These are phyloP conservation scores for Oncorhynchus tshawytscha DNA, from an alignment of 2,113 vertebrate species.

Conservation along the genomic window DNA sequence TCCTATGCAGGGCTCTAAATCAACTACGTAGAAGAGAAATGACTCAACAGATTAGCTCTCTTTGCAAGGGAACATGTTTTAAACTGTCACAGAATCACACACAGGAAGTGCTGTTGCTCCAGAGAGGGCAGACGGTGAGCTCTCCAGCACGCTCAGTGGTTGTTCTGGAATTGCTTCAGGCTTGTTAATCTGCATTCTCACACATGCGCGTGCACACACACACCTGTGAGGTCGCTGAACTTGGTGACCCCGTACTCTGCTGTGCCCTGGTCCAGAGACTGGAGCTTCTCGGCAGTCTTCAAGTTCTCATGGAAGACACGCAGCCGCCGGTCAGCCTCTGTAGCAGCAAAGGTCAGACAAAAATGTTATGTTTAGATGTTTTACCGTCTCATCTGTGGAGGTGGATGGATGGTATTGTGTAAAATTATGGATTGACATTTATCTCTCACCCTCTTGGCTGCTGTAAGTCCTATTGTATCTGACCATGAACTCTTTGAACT, in stretches of 20 bases:
- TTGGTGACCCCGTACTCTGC: constrained; percentile 89
- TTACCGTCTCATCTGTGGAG: neutral
- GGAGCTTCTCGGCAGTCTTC: constrained; percentile 77
- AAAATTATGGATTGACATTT: neutral
- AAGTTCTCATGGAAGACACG: constrained; percentile 80
- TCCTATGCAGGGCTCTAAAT: too few relatives aligned
- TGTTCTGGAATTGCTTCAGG: too few relatives aligned
- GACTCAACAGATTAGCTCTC: too few relatives aligned
- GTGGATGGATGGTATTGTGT: neutral
- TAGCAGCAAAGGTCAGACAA: neutral
- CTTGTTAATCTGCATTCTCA: neutral
- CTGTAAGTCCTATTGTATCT: constrained; percentile 79
- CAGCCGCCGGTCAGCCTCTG: constrained; percentile 78
- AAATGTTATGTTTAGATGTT: too few relatives aligned
- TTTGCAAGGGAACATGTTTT: neutral
- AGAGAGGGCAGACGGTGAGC: too few relatives aligned
- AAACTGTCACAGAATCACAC: neutral
- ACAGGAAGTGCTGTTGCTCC: neutral
- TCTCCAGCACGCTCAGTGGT: too few relatives aligned
- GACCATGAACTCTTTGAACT: constrained; percentile 81
- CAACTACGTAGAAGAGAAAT: too few relatives aligned
- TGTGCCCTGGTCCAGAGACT: constrained; percentile 83
- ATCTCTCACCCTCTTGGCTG: constrained; percentile 74
- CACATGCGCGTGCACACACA: neutral
- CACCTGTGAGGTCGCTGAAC: constrained; percentile 89